phyloP scores from a whole-genome alignment of 2,797 vertebrate species.

The Brachymystax lenok region DNA sequence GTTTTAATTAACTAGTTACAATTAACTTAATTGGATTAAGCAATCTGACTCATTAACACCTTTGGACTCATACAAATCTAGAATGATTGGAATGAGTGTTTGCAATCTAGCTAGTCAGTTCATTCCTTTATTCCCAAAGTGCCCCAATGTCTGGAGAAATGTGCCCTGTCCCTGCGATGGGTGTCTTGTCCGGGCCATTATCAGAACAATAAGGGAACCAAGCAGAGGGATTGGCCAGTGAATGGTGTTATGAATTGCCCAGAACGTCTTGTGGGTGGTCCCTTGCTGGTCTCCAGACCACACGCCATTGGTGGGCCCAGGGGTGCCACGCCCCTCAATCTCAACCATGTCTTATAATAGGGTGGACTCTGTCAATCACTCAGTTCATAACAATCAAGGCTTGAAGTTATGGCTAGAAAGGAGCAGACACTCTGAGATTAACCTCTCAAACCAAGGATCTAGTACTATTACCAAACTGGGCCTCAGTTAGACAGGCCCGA shows the following conservation, averaged over 20 bases:
- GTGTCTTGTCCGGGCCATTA: background rate
- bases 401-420: background rate
- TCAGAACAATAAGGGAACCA: slow-evolving; percentile 23
- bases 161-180: background rate
- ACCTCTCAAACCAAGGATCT: background rate
- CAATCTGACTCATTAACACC: background rate
- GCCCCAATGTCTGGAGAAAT: background rate
- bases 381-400: background rate
- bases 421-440: background rate
- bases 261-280: background rate
- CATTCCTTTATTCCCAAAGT: background rate
- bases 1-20: background rate
- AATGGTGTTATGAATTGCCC: slow-evolving; percentile 53
- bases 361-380: no score
- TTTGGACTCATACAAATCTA: background rate
- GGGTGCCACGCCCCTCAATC: slow-evolving; percentile 8
- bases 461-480: background rate
- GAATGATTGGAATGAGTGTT: background rate
- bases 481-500: background rate
- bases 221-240: slow-evolving; percentile 41
- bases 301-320: background rate
- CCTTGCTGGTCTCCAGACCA: background rate
- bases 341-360: background rate
- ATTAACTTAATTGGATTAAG: background rate
- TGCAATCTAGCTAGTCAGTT: background rate